Evolutionary conservation across 37 sponge, comb jelly and placozoan genomes (phyloP), one percentile per base, ranked within the genome.

Genomic region (Axinella damicornis): DNA sequence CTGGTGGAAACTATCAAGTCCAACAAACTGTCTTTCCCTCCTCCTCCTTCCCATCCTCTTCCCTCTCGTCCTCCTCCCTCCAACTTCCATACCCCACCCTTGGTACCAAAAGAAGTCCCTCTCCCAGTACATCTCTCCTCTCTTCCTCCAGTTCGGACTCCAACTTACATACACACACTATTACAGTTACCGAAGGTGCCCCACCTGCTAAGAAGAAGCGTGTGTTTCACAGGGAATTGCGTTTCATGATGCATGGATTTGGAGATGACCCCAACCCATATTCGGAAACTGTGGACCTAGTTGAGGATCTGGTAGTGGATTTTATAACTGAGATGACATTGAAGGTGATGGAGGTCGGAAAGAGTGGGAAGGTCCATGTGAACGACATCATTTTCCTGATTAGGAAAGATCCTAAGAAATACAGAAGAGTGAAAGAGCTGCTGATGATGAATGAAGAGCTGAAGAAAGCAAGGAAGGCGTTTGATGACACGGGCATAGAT

Each of bases 221-320:
- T 59, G 30, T 90, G 24, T 94, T 95, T 52, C 90, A 74, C 21
- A 83, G 94, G 59, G 97, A 97, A 77, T 78, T 94, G 28, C 88
- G 87, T 74, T 92, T 75, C 65, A 99, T 99, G 97, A 97, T 99
- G 93, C 96, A 97, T 73, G 99, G 99, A 0, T 99, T 99, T 88
- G 99, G 99, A 27, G 99, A 99, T 69, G 97, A 99, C 32, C 65
- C 89, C 11, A 88, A 69, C 52, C 97, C 99, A 38, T 97, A 99
- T 58, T 74, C 82, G 16, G 97, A 99, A 54, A 94, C 97, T 24
- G 93, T 95, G 17, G 95, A 95, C 19, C 80, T 97, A 16, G 76
- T 99, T 30, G 99, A 99, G 54, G 99, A 99, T 65, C 53, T 99
- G 31, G 97, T 91, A 18, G 68, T 95, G 0, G 85, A 95, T 18